Evolutionary conservation across 2,888 invertebrate species (phyloP).

Genomic region (Monochamus alternatus): DNA sequence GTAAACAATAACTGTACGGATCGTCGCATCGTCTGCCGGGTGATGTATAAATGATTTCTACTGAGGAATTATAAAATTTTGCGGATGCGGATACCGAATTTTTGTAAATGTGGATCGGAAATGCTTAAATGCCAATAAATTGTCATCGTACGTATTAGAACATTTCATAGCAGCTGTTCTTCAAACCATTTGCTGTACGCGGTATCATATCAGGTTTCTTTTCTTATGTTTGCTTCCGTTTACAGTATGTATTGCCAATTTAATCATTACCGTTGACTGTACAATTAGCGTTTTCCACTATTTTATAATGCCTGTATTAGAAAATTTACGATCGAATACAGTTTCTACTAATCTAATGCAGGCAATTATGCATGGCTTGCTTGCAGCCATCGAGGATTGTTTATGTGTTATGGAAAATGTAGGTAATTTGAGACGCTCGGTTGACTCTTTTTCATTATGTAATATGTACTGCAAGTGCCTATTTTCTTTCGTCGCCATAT

Average conservation of each 20-base stretch:
- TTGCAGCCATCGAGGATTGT: constrained; percentile 22
- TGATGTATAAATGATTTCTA: constrained; percentile 19
- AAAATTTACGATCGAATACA: constrained; percentile 8
- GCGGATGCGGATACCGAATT: neutral
- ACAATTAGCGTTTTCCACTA: constrained; percentile 19
- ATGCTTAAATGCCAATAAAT: no score
- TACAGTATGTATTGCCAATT: neutral
- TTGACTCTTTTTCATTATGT: constrained; percentile 16
- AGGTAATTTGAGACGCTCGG: constrained; percentile 33
- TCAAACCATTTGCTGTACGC: no score
- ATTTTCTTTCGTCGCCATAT: no score
- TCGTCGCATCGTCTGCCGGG: neutral
- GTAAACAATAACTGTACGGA: constrained; percentile 6
- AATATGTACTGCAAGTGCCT: constrained; percentile 1
- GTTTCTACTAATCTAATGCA: constrained; percentile 31
- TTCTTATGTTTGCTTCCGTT: neutral
- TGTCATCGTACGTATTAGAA: no score
- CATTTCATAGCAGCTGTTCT: no score
- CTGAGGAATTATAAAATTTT: neutral
- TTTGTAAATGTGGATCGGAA: no score
- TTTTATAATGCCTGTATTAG: constrained; percentile 11
- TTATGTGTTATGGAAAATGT: constrained; percentile 27
- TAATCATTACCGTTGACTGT: neutral
- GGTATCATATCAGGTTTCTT: no score
- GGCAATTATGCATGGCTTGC: constrained; percentile 24